These are phyloP conservation scores for Poeciliopsis paucimaculata DNA, from an alignment of 2,797 vertebrate species.

Conservation along the genomic window DNA sequence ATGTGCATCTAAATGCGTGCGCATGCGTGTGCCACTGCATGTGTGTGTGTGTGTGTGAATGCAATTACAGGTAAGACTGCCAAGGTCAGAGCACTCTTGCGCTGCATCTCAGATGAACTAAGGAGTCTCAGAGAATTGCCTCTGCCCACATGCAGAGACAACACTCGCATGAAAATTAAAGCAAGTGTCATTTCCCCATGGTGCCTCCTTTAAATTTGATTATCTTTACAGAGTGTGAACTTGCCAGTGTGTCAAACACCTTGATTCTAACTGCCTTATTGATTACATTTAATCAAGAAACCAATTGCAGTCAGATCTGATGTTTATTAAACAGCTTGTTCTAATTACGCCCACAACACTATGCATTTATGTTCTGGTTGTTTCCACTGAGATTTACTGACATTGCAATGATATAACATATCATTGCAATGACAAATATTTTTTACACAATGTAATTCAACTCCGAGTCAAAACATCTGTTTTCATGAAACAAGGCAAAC, in stretches of 20 bases:
- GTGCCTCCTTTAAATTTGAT: slow-evolving; percentile 26
- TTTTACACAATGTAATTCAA: neutral
- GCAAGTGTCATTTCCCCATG: slow-evolving; percentile 14
- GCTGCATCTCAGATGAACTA: slow-evolving; percentile 67
- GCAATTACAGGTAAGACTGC: slow-evolving; percentile 35
- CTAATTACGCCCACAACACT: slow-evolving; percentile 17
- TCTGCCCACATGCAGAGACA: slow-evolving; percentile 44
- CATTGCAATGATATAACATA: too few species aligned
- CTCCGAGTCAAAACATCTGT: neutral
- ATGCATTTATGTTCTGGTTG: neutral
- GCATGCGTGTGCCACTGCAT: neutral
- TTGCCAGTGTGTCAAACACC: slow-evolving; percentile 20
- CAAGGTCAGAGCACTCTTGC: slow-evolving; percentile 68
- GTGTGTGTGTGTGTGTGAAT: slow-evolving; percentile 4
- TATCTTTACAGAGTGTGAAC: slow-evolving; percentile 10
- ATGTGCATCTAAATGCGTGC: slow-evolving; percentile 42
- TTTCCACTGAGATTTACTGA: neutral
- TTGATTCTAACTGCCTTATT: slow-evolving; percentile 47
- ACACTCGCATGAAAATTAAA: slow-evolving; percentile 40
- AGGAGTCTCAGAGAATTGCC: slow-evolving; percentile 37
- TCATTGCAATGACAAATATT: neutral
- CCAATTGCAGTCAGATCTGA: slow-evolving; percentile 4
- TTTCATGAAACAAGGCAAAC: neutral
- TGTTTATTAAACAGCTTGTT: slow-evolving; percentile 33
- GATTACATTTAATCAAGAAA: slow-evolving; percentile 35